phyloP scores from a whole-genome alignment of 2,797 vertebrate genomes.

The Natrix natrix region DNA sequence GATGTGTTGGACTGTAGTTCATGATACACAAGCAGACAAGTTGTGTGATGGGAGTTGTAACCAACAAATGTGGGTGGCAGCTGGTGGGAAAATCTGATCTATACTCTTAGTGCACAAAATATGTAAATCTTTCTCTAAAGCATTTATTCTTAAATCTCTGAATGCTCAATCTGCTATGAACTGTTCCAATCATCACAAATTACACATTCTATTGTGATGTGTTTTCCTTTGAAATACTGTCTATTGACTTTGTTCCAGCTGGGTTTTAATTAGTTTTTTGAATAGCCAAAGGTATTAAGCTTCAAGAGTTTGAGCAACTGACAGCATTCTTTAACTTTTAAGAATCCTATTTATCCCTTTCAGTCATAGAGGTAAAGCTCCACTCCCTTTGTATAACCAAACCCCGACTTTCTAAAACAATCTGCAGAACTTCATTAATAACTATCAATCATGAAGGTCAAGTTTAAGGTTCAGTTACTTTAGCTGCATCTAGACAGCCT shows the following conservation, averaged over 20 bases:
- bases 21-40: not conserved
- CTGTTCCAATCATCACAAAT: slow-evolving; percentile 27
- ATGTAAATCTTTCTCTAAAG: slow-evolving; percentile 8
- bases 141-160: slow-evolving; percentile 21
- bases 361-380: slow-evolving; percentile 57
- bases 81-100: not conserved
- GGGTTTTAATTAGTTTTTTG: slow-evolving; percentile 64
- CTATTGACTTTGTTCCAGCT: slow-evolving; percentile 65
- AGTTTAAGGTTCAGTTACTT: slow-evolving; percentile 52
- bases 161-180: not conserved
- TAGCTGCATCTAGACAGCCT: slow-evolving; percentile 48
- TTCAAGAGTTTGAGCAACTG: slow-evolving; percentile 59
- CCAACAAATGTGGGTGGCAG: not conserved
- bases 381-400: slow-evolving; percentile 53
- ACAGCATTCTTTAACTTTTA: slow-evolving; percentile 70
- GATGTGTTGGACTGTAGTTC: not conserved
- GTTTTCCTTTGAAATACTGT: slow-evolving; percentile 50
- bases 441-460: slow-evolving; percentile 31
- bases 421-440: slow-evolving; percentile 63
- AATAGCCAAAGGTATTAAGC: slow-evolving; percentile 67
- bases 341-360: slow-evolving; percentile 65
- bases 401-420: slow-evolving; percentile 58
- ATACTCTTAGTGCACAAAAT: not conserved
- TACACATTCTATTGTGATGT: slow-evolving; percentile 40
- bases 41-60: not conserved